Percentiles rank a stretch among this genome's conserved stretches.
Evolutionary conservation across 2,888 invertebrate species (phyloP).

Genomic region (Cataglyphis livida): DNA sequence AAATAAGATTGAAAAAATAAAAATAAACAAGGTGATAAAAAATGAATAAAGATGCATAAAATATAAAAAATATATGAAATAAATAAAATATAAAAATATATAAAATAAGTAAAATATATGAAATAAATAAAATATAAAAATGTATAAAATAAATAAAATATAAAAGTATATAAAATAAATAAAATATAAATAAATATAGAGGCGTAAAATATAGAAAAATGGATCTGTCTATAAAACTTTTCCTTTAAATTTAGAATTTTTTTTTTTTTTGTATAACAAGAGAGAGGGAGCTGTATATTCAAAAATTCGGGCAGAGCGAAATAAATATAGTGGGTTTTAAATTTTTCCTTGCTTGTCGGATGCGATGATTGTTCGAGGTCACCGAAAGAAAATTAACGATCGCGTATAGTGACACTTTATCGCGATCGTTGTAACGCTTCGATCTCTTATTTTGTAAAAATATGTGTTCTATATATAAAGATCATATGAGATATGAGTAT

Average conservation of each 20-base stretch:
- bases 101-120: not conserved
- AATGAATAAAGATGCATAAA: not conserved
- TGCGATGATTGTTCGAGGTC: constrained; percentile 25
- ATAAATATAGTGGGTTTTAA: constrained; percentile 35
- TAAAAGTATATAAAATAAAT: not conserved
- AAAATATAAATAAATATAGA: too few relatives aligned
- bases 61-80: too few relatives aligned
- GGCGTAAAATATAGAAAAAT: not conserved
- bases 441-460: constrained; percentile 45
- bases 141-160: too few relatives aligned
- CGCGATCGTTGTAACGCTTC: constrained; percentile 2
- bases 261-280: too few relatives aligned
- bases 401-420: constrained; percentile 35
- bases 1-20: not conserved
- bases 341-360: constrained; percentile 6
- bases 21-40: not conserved
- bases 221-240: not conserved
- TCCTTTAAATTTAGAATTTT: not conserved
- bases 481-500: constrained; percentile 27
- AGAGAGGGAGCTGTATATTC: constrained; percentile 17
- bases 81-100: too few relatives aligned
- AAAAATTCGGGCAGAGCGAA: constrained; percentile 3
- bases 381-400: constrained; percentile 23
- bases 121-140: too few relatives aligned
- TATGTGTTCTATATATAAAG: constrained; percentile 55